Evolutionary conservation across 2,113 vertebrate species (phyloP).

Genomic region (Cathartes aura): DNA sequence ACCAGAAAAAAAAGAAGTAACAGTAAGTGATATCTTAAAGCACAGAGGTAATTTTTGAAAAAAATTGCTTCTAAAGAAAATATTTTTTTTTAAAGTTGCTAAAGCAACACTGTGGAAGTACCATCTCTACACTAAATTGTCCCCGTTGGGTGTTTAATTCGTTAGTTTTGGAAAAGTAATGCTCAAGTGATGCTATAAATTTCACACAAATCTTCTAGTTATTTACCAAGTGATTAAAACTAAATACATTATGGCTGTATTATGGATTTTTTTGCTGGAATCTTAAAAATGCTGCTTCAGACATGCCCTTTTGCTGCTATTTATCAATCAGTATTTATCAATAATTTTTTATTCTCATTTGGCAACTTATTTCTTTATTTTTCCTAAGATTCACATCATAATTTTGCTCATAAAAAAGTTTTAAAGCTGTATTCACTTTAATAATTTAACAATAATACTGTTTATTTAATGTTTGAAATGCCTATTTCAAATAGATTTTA

Average conservation of each 20-base stretch:
- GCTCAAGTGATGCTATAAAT: not conserved
- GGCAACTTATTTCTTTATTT: slow-evolving; percentile 4
- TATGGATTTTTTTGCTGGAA: not conserved
- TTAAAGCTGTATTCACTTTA: not conserved
- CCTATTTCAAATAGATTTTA: not conserved
- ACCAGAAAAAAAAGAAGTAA: not conserved
- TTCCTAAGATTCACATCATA: not conserved
- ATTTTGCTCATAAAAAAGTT: not conserved
- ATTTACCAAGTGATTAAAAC: slow-evolving; percentile 24
- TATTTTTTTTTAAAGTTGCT: not conserved
- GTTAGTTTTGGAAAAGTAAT: not conserved
- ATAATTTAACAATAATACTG: not conserved
- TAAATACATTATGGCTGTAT: not conserved
- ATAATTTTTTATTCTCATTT: not conserved
- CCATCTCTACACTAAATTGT: not conserved
- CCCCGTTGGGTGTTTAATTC: not conserved
- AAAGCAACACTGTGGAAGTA: not conserved
- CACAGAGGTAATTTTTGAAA: not conserved
- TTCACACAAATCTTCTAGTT: not conserved
- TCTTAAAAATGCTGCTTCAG: not conserved
- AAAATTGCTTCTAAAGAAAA: not conserved
- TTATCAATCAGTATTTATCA: not conserved
- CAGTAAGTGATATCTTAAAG: not conserved
- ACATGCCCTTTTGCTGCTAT: not conserved
- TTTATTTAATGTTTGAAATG: not conserved